Conservation (phyloP, 2,797 vertebrate species). For the Microchirus variegatus region DNA sequence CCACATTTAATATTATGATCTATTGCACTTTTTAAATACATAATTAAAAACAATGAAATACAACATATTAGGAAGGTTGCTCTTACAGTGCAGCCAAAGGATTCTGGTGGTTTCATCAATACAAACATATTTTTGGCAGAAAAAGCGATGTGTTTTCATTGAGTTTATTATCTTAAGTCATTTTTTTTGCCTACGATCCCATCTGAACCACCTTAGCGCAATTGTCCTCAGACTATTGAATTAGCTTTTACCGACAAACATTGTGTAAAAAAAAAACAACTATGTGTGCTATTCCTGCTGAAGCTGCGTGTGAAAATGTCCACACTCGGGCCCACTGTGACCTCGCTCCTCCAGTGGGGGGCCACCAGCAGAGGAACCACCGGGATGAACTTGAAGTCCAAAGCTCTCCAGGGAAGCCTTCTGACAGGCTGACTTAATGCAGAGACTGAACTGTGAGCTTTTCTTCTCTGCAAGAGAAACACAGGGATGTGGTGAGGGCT, state of each 20-base stretch:
- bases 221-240: constrained; percentile 5
- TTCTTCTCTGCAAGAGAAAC: constrained; percentile 31
- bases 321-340: constrained; percentile 52
- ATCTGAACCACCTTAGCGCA: neutral
- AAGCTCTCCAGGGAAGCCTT: constrained; percentile 84
- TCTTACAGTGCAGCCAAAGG: too few relatives aligned
- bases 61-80: too few relatives aligned
- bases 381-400: constrained; percentile 86
- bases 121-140: neutral
- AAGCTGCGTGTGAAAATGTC: constrained; percentile 55
- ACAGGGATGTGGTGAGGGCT: neutral
- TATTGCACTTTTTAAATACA: too few relatives aligned
- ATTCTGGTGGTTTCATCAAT: neutral
- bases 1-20: too few relatives aligned
- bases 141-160: neutral
- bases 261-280: constrained; percentile 16
- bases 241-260: constrained; percentile 14
- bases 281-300: constrained; percentile 20
- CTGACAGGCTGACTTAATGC: constrained; percentile 88
- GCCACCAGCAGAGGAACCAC: constrained; percentile 79
- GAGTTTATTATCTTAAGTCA: neutral
- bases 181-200: neutral
- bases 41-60: too few relatives aligned
- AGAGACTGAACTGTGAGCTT: constrained; percentile 52
- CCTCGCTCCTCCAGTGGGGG: constrained; percentile 56